phyloP scores from a whole-genome alignment of 2,113 vertebrate genomes.

The Eira barbara region DNA sequence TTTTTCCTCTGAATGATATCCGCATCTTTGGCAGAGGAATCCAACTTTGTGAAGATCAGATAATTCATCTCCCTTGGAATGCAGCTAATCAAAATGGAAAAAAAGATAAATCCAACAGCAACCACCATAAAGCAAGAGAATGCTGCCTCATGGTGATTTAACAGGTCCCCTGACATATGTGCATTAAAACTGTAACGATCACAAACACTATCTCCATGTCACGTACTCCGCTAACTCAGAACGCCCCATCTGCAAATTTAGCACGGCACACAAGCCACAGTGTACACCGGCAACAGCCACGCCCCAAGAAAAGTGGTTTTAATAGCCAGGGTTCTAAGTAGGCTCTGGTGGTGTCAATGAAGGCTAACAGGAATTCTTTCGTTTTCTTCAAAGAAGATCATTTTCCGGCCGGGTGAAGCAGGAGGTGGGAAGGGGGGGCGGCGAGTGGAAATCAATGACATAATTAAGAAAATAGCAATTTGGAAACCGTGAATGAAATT shows the following conservation, averaged over 20 bases:
- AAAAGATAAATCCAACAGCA: background rate
- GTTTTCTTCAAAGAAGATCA: background rate
- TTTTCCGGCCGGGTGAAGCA: background rate
- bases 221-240: background rate
- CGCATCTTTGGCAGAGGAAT: background rate
- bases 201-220: background rate
- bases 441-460: background rate
- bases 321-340: background rate
- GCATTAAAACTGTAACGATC: background rate
- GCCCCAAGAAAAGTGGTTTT: background rate
- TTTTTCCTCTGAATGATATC: background rate
- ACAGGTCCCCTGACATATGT: background rate
- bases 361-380: background rate
- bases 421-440: background rate
- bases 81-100: conserved; percentile 35
- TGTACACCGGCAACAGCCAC: fast-evolving
- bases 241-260: background rate
- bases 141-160: background rate
- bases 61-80: background rate
- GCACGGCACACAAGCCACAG: fast-evolving
- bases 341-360: background rate
- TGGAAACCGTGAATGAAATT: conserved; percentile 37
- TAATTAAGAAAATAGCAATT: conserved; percentile 65
- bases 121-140: background rate
- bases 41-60: background rate